Evolutionary conservation across 2,797 vertebrate species (phyloP).

Genomic region (Schizopygopsis pylzovi): DNA sequence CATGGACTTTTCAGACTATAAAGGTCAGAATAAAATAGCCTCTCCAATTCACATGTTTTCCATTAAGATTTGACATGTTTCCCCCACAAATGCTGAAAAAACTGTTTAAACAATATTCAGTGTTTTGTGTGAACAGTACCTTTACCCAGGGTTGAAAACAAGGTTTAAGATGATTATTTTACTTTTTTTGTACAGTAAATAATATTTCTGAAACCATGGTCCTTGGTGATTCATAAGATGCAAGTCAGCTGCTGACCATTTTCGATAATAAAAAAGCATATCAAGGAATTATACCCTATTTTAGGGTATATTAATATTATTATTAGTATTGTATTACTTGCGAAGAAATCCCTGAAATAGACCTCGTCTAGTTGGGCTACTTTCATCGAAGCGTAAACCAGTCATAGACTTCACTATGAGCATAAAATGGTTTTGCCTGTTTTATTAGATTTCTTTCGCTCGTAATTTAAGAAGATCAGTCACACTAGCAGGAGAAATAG

Average conservation of each 20-base stretch:
- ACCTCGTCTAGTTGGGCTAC: not conserved
- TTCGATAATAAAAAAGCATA: too few species aligned
- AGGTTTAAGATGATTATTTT: not conserved
- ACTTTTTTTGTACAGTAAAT: too few species aligned
- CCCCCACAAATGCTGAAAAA: not conserved
- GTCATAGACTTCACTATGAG: not conserved
- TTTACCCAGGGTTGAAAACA: not conserved
- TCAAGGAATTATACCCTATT: too few species aligned
- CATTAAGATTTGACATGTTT: not conserved
- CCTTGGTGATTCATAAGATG: too few species aligned
- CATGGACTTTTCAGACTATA: not conserved
- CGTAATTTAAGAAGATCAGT: not conserved
- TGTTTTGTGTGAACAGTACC: not conserved
- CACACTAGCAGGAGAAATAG: not conserved
- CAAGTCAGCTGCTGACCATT: too few species aligned
- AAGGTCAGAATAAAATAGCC: not conserved
- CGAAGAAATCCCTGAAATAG: not conserved
- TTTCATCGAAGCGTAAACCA: not conserved
- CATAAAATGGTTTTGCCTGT: not conserved
- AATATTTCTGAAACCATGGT: too few species aligned
- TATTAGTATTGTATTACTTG: not conserved
- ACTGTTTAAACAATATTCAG: not conserved
- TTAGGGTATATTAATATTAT: too few species aligned
- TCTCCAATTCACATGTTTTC: not conserved
- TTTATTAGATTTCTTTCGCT: slow-evolving; percentile 7